Conservation (phyloP, 2,888 invertebrate species). For the Acanthopleura granulata region DNA sequence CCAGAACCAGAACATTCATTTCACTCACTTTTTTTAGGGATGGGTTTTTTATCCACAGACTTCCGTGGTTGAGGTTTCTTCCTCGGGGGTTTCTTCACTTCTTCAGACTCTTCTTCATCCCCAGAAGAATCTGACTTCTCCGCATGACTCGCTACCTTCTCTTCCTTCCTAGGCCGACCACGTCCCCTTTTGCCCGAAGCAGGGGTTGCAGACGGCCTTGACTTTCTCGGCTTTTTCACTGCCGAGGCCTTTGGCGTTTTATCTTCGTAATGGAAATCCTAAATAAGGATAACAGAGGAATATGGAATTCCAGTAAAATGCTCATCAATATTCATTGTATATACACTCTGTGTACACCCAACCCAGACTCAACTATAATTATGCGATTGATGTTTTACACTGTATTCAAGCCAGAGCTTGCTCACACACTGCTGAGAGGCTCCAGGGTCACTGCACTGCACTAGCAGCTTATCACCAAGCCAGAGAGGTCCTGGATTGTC, state of each 20-base stretch:
- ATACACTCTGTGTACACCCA: no score
- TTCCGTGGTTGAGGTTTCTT: slow-evolving; percentile 20
- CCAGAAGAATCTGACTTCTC: slow-evolving; percentile 25
- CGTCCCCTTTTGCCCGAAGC: slow-evolving; percentile 26
- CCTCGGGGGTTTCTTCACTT: slow-evolving; percentile 22
- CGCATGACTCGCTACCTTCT: slow-evolving; percentile 28
- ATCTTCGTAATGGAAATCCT: slow-evolving; percentile 18
- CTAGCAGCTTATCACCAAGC: no score
- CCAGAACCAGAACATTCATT: background rate
- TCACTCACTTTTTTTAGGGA: slow-evolving; percentile 16
- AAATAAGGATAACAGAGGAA: background rate
- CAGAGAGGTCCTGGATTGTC: no score
- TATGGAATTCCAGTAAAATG: background rate
- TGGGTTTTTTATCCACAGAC: slow-evolving; percentile 19
- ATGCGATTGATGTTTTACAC: no score
- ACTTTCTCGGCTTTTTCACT: background rate
- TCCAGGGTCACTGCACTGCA: no score
- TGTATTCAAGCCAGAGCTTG: no score
- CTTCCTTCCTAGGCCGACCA: slow-evolving; percentile 28
- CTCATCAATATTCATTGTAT: background rate
- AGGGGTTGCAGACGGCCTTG: background rate
- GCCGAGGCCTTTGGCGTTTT: background rate
- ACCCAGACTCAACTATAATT: no score
- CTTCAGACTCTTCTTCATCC: slow-evolving; percentile 22
- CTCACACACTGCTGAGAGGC: no score